Evolutionary conservation across 2,113 vertebrate genomes (phyloP).

Genomic region (Centropus unirufus): DNA sequence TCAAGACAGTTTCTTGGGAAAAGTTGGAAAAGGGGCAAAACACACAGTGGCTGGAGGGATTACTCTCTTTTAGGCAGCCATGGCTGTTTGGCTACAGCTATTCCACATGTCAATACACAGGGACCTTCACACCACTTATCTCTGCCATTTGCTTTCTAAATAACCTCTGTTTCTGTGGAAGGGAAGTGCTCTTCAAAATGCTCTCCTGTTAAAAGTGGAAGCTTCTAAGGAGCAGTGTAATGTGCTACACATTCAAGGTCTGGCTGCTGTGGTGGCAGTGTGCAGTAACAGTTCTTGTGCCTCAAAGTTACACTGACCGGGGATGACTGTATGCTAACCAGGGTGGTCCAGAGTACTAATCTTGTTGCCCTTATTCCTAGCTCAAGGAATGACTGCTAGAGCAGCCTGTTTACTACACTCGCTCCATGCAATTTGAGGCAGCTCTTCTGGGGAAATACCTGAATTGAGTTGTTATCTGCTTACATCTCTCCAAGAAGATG

Average conservation of each 20-base stretch:
- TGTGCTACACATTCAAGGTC: fast-evolving
- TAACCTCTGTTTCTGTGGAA: neutral
- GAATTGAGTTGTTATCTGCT: neutral
- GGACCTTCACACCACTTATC: neutral
- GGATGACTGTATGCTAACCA: neutral
- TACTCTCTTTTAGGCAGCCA: neutral
- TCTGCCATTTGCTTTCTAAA: neutral
- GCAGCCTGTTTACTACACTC: neutral
- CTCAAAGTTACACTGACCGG: neutral
- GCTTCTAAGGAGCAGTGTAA: neutral
- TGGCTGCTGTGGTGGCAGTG: neutral
- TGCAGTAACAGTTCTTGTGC: neutral
- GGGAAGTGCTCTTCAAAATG: neutral
- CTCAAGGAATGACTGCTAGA: neutral
- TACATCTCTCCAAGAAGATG: neutral
- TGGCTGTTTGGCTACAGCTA: neutral
- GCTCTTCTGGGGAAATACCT: neutral
- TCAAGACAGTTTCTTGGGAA: neutral
- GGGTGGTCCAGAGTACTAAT: neutral
- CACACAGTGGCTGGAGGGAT: neutral
- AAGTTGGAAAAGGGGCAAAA: neutral
- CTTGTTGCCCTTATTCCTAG: too few relatives aligned
- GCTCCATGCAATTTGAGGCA: neutral
- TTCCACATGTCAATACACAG: neutral
- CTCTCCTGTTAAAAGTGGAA: neutral